Conservation (phyloP, 2,113 vertebrate genomes). For the Monopterus albus region DNA sequence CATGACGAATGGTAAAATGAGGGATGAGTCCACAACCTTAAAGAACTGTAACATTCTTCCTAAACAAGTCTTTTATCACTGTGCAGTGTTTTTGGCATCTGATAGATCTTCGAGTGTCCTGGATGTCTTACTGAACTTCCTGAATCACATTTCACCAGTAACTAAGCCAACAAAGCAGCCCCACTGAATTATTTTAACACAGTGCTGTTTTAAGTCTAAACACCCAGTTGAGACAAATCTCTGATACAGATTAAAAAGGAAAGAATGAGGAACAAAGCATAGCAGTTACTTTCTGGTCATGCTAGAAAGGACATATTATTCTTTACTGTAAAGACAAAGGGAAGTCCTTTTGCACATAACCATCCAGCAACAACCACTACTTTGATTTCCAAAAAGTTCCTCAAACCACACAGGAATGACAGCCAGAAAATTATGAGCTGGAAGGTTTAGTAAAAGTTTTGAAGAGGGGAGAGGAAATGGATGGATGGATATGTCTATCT, state of each 20-base stretch:
- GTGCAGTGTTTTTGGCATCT: background rate
- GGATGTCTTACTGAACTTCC: too few relatives aligned
- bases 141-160: too few relatives aligned
- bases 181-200: slow-evolving; percentile 2
- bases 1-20: background rate
- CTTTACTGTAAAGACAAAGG: background rate
- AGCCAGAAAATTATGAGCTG: slow-evolving; percentile 21
- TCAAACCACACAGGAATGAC: slow-evolving; percentile 41
- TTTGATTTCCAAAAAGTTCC: slow-evolving; percentile 35
- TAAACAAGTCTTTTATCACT: background rate
- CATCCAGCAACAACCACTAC: slow-evolving; percentile 58
- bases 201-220: slow-evolving; percentile 50
- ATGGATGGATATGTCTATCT: slow-evolving; percentile 65
- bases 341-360: slow-evolving; percentile 50
- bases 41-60: background rate
- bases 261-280: slow-evolving; percentile 37
- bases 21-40: background rate
- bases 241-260: slow-evolving; percentile 9
- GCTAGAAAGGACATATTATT: slow-evolving; percentile 41
- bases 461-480: slow-evolving; percentile 57
- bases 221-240: slow-evolving; percentile 26
- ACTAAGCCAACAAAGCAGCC: background rate
- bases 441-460: slow-evolving; percentile 61
- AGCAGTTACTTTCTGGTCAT: slow-evolving; percentile 67
- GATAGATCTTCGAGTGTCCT: too few relatives aligned